Conservation (phyloP, 2,113 vertebrate genomes). For the Neopipo cinnamomea region DNA sequence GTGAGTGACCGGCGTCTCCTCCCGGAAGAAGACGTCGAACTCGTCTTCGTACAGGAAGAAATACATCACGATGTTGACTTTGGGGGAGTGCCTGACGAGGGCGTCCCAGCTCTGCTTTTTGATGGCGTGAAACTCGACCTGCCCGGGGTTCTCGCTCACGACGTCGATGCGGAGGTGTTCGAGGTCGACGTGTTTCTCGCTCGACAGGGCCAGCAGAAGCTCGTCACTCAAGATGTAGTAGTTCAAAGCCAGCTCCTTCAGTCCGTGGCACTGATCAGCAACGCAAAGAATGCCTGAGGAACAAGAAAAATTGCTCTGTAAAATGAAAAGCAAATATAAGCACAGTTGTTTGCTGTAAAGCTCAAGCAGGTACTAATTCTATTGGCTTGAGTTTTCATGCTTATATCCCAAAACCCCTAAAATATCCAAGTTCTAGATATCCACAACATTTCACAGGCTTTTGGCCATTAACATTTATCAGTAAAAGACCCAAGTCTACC, state of each 20-base stretch:
- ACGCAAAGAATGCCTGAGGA: conserved; percentile 79
- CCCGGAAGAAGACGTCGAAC: conserved; percentile 78
- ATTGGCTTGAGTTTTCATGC: background rate
- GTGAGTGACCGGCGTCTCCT: conserved; percentile 77
- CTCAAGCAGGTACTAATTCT: background rate
- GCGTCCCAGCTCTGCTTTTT: conserved; percentile 80
- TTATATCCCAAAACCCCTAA: background rate
- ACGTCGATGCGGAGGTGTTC: conserved; percentile 79
- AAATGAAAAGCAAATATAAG: background rate
- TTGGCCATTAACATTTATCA: background rate
- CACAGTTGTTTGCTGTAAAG: background rate
- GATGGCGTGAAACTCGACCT: conserved; percentile 74
- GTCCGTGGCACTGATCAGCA: conserved; percentile 79
- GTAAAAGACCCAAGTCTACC: background rate
- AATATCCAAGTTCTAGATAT: background rate
- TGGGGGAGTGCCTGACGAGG: conserved; percentile 75
- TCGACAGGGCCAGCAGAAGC: conserved; percentile 76
- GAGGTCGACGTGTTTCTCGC: conserved; percentile 76
- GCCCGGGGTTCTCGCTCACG: conserved; percentile 76
- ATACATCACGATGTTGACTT: conserved; percentile 81
- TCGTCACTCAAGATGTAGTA: conserved; percentile 79
- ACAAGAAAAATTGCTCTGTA: background rate
- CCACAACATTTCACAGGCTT: background rate
- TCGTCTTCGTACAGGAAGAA: conserved; percentile 79
- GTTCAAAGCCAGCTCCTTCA: conserved; percentile 79